Evolutionary conservation across 2,113 vertebrate genomes (phyloP), one percentile per base, ranked within the genome.

Genomic region (Silurus glanis): DNA sequence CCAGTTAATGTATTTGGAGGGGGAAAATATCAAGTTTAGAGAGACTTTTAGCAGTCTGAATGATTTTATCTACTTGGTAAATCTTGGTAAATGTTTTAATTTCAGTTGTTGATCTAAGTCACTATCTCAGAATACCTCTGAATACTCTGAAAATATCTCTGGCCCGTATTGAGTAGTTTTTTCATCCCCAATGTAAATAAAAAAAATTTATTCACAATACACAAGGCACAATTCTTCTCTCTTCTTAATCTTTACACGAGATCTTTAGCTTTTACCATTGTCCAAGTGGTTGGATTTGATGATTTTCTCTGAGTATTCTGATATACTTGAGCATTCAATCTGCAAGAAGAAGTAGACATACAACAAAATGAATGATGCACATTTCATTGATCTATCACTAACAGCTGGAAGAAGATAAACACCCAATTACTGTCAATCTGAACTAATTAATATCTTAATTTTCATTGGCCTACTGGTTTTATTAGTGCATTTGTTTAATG

Each of bases 291-390:
- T 99, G 3, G 98, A 97, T 92, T 98, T 99, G 94, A 99, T 97
- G 84, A 99, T 99, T 96, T 98, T 99, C 95, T 99, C 97, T 0
- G 98, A 99, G 92, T 99, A 99, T 91, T 99, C 98, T 16, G 97
- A 98, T 94, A 99, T 99, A 87, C 98, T 99, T 90, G 98, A 99
- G 89, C 98, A 99, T 93, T 99, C 98, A 28, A 99, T 99, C 98
- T 99, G 94, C 56, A 91, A 61, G 90, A 87, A 72, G 21, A 82
- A 74, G 82, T 62, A 91, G 79, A 92, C 51, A 87, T 79, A 64
- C 9, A 56, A 76, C 14, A 80, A n/a, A 82, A 55, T 62, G 5
- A 82, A 21, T 59, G 56, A 4, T 58, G 19, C 64, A 71, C 2
- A 16, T 71, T 71, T 47, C 19, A 59, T 37, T 71, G 23, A 23